These are phyloP conservation scores for Coregonus suidteri DNA, from an alignment of 2,797 vertebrate species.

Conservation along the genomic window DNA sequence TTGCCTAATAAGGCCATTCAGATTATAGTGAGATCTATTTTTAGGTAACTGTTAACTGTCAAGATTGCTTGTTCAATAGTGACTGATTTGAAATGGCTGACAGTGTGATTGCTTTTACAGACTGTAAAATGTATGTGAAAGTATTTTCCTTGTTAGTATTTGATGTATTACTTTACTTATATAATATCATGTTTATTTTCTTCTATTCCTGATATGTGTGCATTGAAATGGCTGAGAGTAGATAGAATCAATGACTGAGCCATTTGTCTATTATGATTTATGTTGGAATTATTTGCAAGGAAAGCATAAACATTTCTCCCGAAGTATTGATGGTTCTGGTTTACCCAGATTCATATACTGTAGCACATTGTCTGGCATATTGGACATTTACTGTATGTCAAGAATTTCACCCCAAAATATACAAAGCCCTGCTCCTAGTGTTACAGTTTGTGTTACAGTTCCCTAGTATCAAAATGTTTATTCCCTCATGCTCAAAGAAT, in stretches of 20 bases:
- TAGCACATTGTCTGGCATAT: neutral
- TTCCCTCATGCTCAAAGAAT: conserved; percentile 27
- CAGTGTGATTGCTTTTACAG: neutral
- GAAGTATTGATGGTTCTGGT: neutral
- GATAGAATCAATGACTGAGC: conserved; percentile 6
- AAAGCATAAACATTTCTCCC: neutral
- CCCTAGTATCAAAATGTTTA: conserved; percentile 19
- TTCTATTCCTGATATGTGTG: neutral
- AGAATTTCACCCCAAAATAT: conserved; percentile 27
- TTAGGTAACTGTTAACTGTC: conserved; percentile 71
- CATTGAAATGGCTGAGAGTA: neutral
- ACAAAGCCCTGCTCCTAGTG: conserved; percentile 9
- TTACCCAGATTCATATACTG: too few species aligned
- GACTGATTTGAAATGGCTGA: conserved; percentile 61
- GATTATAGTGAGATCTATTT: conserved; percentile 69
- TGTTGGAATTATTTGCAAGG: conserved; percentile 24
- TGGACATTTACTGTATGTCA: conserved; percentile 26
- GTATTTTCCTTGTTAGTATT: neutral
- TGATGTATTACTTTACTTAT: too few species aligned
- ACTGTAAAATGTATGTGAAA: conserved; percentile 56
- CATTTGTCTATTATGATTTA: conserved; percentile 22
- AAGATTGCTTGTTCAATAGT: conserved; percentile 16
- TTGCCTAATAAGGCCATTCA: conserved; percentile 66
- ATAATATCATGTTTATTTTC: neutral
- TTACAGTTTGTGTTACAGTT: neutral